Percentiles rank a stretch among this genome's conserved stretches.
Conservation (phyloP, 35 echinoderm and acorn worm genomes). For the Lytechinus pictus region DNA sequence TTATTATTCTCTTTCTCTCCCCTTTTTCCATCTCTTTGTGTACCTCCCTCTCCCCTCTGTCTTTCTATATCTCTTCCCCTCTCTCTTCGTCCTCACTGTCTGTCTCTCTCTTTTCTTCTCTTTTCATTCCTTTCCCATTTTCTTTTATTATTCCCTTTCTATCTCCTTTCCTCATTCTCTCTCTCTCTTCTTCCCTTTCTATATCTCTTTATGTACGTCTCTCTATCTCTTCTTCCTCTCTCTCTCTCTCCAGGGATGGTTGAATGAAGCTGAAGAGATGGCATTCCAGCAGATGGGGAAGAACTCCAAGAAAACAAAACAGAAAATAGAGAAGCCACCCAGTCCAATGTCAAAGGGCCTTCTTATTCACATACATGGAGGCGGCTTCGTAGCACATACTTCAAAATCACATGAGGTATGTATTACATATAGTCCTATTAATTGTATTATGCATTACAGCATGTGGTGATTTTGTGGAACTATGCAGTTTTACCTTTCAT, state of each 20-base stretch:
- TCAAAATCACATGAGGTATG: slow-evolving; percentile 97
- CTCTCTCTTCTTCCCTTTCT: neutral
- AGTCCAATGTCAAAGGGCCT: slow-evolving; percentile 87
- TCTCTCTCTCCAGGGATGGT: neutral
- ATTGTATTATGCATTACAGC: no score
- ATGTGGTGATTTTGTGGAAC: neutral
- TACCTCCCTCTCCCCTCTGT: neutral
- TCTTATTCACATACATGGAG: slow-evolving; percentile 96
- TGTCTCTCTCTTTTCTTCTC: no score
- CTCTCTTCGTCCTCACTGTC: no score
- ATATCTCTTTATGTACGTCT: neutral
- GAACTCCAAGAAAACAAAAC: slow-evolving; percentile 54
- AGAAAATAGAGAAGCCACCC: slow-evolving; percentile 66
- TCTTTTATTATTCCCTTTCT: no score
- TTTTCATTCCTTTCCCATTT: no score
- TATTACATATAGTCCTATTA: neutral
- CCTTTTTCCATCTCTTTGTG: neutral
- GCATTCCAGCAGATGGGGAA: slow-evolving; percentile 27
- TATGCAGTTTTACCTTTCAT: neutral
- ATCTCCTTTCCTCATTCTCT: no score
- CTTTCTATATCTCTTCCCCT: no score
- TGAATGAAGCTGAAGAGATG: no score
- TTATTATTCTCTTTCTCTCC: neutral
- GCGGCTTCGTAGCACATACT: slow-evolving; percentile 93
- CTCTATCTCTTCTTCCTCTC: no score